Conservation (phyloP, 1,140 invertebrate species). For the Zaprionus lachaisei region DNA sequence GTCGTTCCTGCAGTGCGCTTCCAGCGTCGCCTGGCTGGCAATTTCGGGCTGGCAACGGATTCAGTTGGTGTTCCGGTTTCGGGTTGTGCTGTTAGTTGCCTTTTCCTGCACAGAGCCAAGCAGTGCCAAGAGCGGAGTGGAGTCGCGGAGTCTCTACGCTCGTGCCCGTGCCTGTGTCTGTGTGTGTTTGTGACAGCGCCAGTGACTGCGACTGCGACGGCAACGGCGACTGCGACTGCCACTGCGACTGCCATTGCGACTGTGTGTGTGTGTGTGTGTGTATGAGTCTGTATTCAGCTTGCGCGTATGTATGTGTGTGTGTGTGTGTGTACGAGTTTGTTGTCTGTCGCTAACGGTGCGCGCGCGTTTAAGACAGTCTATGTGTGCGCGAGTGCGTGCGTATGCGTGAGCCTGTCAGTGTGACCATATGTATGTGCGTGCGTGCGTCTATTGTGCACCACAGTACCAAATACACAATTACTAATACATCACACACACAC, state of each 20-base stretch:
- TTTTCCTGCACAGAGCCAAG: constrained; percentile 76
- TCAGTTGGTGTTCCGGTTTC: constrained; percentile 85
- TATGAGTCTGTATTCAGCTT: neutral
- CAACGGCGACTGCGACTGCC: constrained; percentile 19
- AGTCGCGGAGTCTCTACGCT: constrained; percentile 53
- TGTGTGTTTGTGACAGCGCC: constrained; percentile 43
- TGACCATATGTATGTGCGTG: constrained; percentile 57
- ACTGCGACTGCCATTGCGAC: constrained; percentile 36
- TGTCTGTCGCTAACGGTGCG: constrained; percentile 74
- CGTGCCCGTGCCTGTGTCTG: constrained; percentile 40
- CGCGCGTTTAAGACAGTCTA: constrained; percentile 53
- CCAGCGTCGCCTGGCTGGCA: constrained; percentile 71
- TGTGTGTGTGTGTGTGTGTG: neutral
- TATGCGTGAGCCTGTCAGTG: constrained; percentile 59
- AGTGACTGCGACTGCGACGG: constrained; percentile 36
- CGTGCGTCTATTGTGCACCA: constrained; percentile 54
- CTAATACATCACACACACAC: constrained; percentile 43
- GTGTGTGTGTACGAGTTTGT: constrained; percentile 30
- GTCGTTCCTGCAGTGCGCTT: constrained; percentile 48
- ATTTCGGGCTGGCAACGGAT: constrained; percentile 70
- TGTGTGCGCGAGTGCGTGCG: constrained; percentile 22
- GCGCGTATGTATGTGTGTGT: neutral
- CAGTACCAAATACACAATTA: constrained; percentile 48
- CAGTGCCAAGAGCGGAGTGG: constrained; percentile 41
- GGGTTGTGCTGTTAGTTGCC: constrained; percentile 85